Conservation (phyloP, 2,888 invertebrate species). For the Dinocampus coccinellae region DNA sequence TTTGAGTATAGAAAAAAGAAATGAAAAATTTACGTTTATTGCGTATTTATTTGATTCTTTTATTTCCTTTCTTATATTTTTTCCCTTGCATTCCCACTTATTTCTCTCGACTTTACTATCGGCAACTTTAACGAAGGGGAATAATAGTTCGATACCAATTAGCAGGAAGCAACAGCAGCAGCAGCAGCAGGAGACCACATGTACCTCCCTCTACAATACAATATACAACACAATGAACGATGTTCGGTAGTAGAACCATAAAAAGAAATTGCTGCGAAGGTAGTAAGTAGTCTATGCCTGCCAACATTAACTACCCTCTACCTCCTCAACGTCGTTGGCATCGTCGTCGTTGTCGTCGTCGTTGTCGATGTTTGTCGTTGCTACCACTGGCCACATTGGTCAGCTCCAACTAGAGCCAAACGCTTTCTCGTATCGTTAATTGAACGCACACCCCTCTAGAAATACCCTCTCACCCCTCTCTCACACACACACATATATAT, state of each 20-base stretch:
- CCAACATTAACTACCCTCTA: constrained; percentile 66
- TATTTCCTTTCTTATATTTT: background rate
- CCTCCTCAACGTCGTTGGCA: constrained; percentile 45
- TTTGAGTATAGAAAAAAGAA: no score
- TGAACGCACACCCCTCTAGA: constrained; percentile 66
- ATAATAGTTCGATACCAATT: constrained; percentile 70
- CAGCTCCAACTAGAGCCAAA: constrained; percentile 24
- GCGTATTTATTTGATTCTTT: no score
- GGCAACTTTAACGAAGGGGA: constrained; percentile 63
- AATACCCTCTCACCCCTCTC: no score
- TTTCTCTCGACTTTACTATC: constrained; percentile 41
- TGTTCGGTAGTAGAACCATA: constrained; percentile 54
- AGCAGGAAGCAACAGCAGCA: constrained; percentile 57
- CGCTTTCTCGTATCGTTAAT: constrained; percentile 62
- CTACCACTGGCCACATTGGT: constrained; percentile 31
- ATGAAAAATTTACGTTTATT: no score
- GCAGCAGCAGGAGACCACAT: no score
- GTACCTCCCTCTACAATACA: background rate
- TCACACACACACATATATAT: background rate
- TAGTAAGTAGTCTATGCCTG: constrained; percentile 67
- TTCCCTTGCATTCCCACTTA: background rate
- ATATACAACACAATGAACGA: constrained; percentile 42
- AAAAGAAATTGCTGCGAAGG: constrained; percentile 68
- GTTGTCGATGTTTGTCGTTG: background rate
- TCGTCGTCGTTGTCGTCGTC: constrained; percentile 31